These are phyloP conservation scores for Monochamus alternatus DNA, from an alignment of 2,888 invertebrate genomes.

Conservation along the genomic window DNA sequence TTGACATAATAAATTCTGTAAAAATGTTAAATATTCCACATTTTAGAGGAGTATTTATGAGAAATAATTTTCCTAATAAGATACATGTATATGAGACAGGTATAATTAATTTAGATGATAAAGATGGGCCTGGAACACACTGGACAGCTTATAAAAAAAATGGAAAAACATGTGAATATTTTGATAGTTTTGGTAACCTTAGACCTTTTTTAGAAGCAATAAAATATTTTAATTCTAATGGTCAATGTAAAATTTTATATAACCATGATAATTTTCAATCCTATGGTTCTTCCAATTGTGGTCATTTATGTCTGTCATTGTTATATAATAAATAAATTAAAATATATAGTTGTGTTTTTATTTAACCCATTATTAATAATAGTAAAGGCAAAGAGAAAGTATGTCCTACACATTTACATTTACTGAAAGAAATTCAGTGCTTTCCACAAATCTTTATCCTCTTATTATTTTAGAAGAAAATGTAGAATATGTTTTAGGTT, in stretches of 20 bases:
- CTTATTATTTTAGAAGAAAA: no score
- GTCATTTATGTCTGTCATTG: background rate
- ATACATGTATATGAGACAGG: slow-evolving; percentile 12
- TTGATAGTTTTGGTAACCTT: slow-evolving; percentile 35
- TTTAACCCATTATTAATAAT: no score
- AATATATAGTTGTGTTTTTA: background rate
- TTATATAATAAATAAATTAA: background rate
- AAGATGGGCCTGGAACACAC: slow-evolving; percentile 30
- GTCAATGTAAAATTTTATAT: background rate
- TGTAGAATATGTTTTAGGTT: no score
- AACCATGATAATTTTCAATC: background rate
- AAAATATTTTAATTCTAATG: slow-evolving; percentile 21
- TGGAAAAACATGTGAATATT: slow-evolving; percentile 4
- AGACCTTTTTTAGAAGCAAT: slow-evolving; percentile 15
- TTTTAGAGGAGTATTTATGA: slow-evolving; percentile 16
- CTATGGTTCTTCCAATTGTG: background rate
- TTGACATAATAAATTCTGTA: no score
- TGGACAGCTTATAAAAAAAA: slow-evolving; percentile 33
- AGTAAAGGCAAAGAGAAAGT: no score
- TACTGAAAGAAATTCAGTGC: no score
- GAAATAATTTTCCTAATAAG: slow-evolving; percentile 23
- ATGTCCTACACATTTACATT: no score
- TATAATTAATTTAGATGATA: slow-evolving; percentile 32
- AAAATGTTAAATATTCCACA: no score
- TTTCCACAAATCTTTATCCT: no score